These are phyloP conservation scores for Phalera bucephala DNA, from an alignment of 2,888 invertebrate genomes.

Conservation along the genomic window DNA sequence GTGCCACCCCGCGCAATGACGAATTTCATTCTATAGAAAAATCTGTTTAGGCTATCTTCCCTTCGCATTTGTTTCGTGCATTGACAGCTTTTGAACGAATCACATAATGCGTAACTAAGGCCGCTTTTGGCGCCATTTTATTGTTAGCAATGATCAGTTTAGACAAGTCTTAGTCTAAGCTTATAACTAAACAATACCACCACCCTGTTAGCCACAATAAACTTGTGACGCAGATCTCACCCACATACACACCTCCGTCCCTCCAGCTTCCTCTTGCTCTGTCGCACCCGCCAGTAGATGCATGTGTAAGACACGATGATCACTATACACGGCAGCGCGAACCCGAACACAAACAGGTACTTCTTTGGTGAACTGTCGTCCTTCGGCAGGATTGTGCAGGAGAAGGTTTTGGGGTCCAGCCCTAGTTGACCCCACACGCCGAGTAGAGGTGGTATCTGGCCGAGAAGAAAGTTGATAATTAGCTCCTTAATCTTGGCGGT, in stretches of 20 bases:
- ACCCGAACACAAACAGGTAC: constrained; percentile 91
- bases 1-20: too few species aligned
- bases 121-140: too few species aligned
- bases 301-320: constrained; percentile 93
- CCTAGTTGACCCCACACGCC: constrained; percentile 94
- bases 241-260: constrained; percentile 86
- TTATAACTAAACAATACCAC: too few species aligned
- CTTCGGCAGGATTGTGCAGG: constrained; percentile 92
- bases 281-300: constrained; percentile 91
- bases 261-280: constrained; percentile 88
- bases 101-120: too few species aligned
- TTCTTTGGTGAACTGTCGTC: constrained; percentile 92
- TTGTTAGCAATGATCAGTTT: too few species aligned
- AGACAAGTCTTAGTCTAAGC: too few species aligned
- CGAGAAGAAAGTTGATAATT: too few species aligned
- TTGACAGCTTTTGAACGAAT: too few species aligned
- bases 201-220: constrained; percentile 37
- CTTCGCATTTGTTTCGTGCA: too few species aligned
- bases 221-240: constrained; percentile 52
- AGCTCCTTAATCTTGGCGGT: too few species aligned
- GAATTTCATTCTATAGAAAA: too few species aligned
- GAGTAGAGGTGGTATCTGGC: constrained; percentile 89
- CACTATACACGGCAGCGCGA: constrained; percentile 91
- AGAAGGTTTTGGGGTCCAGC: constrained; percentile 90
- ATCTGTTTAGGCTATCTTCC: too few species aligned